Conservation (phyloP, 2,797 vertebrate species). For the Tragopan temminckii region DNA sequence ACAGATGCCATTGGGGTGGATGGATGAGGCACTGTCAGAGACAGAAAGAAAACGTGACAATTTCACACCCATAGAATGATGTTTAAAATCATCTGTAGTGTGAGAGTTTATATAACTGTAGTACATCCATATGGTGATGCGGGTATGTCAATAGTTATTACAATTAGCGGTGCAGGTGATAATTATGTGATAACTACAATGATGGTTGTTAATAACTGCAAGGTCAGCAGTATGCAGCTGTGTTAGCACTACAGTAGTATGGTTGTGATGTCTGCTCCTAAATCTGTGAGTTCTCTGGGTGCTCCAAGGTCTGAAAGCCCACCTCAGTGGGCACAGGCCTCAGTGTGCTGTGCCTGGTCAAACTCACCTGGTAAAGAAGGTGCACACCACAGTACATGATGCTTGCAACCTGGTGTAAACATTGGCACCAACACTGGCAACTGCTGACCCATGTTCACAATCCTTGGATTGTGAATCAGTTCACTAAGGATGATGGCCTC, state of each 20-base stretch:
- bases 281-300: background rate
- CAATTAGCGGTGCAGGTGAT: background rate
- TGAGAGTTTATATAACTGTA: background rate
- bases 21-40: background rate
- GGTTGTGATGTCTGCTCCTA: background rate
- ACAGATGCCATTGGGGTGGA: background rate
- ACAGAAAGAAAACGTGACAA: background rate
- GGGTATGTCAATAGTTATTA: background rate
- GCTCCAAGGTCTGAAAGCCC: background rate
- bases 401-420: accelerated
- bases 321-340: too few species aligned
- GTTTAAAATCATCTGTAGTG: background rate
- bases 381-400: background rate
- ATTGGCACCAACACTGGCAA: accelerated
- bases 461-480: background rate
- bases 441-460: background rate
- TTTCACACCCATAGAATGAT: background rate
- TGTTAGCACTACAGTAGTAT: background rate
- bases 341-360: background rate
- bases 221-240: background rate
- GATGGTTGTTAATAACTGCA: background rate
- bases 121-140: background rate
- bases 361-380: background rate
- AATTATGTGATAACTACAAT: background rate
- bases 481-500: background rate